These are phyloP conservation scores for Neoarius graeffei DNA, from an alignment of 2,113 vertebrate genomes.

Conservation along the genomic window DNA sequence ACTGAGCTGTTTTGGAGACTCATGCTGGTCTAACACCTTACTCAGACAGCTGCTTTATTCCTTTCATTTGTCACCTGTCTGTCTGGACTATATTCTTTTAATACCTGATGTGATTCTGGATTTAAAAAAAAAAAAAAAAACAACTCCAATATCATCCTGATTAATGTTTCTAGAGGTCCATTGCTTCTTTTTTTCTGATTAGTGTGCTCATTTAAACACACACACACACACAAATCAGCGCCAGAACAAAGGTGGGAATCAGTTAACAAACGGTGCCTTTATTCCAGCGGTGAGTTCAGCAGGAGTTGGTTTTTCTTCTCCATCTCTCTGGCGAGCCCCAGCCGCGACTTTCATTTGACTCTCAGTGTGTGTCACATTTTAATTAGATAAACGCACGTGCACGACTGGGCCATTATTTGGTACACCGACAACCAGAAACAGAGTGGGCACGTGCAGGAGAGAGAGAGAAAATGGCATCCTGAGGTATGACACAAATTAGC, in stretches of 20 bases:
- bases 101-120: background rate
- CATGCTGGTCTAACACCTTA: background rate
- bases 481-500: slow-evolving; percentile 53
- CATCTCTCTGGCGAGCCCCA: slow-evolving; percentile 50
- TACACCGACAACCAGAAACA: slow-evolving; percentile 51
- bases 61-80: background rate
- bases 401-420: slow-evolving; percentile 50
- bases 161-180: background rate
- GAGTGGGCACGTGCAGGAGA: slow-evolving; percentile 45
- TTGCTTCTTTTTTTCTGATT: background rate
- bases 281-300: slow-evolving; percentile 52
- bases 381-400: slow-evolving; percentile 59
- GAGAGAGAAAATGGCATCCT: slow-evolving; percentile 39
- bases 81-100: background rate
- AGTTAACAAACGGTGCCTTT: slow-evolving; percentile 56
- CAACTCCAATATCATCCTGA: background rate
- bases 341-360: slow-evolving; percentile 62
- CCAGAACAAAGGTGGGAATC: slow-evolving; percentile 54
- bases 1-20: no score
- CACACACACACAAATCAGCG: background rate
- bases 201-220: background rate
- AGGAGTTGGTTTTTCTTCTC: slow-evolving; percentile 54
- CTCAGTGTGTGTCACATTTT: slow-evolving; percentile 60
- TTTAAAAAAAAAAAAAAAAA: background rate
- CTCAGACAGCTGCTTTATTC: background rate